Percentiles rank a stretch among this genome's conserved stretches.
Evolutionary conservation across 1,140 invertebrate species (phyloP).

Genomic region (Alviniconcha marisindica): DNA sequence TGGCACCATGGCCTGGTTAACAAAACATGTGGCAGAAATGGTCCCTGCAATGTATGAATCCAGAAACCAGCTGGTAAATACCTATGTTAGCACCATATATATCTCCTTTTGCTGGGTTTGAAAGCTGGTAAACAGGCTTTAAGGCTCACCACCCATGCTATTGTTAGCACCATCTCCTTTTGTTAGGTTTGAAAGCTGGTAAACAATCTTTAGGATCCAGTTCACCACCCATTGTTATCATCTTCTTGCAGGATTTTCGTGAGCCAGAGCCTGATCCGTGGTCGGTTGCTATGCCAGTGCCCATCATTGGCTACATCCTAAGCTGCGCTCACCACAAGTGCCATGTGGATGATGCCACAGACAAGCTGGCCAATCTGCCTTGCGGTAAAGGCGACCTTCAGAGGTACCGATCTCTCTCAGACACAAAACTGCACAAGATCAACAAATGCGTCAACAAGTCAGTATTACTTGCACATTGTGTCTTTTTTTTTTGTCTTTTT

Average conservation of each 20-base stretch:
- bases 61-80: too few species aligned
- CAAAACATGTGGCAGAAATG: too few species aligned
- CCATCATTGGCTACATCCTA: slow-evolving; percentile 62
- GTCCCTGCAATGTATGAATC: too few species aligned
- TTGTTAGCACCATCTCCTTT: too few species aligned
- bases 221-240: too few species aligned
- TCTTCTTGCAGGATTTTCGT: slow-evolving; percentile 60
- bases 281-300: slow-evolving; percentile 59
- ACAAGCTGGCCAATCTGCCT: slow-evolving; percentile 33
- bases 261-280: slow-evolving; percentile 63
- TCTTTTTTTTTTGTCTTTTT: neutral
- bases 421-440: slow-evolving; percentile 47
- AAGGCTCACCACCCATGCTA: too few species aligned
- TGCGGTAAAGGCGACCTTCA: slow-evolving; percentile 35
- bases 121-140: too few species aligned
- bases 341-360: neutral
- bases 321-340: slow-evolving; percentile 59
- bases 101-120: too few species aligned
- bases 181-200: too few species aligned
- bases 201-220: too few species aligned
- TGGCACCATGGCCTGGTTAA: too few species aligned
- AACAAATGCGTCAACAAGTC: slow-evolving; percentile 28
- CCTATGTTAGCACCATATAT: too few species aligned
- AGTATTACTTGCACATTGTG: neutral
- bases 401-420: slow-evolving; percentile 45